Evolutionary conservation across 37 sponge, comb jelly and placozoan species (phyloP).

Genomic region (Corticium candelabrum): DNA sequence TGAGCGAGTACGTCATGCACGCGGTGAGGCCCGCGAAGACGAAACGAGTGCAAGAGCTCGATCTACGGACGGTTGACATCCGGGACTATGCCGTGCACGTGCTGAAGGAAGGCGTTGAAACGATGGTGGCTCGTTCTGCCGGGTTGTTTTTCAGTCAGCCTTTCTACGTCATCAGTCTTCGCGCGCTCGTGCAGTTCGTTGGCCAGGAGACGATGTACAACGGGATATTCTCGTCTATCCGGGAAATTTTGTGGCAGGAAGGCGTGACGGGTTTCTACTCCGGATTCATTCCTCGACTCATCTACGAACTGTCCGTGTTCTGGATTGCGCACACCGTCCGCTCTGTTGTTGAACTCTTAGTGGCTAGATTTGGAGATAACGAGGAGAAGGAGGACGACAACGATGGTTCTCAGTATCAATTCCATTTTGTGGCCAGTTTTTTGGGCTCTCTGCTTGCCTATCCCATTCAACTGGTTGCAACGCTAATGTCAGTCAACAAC

Average conservation of each 20-base stretch:
- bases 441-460: background rate
- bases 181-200: constrained; percentile 42
- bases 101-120: background rate
- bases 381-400: background rate
- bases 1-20: background rate
- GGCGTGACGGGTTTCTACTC: constrained; percentile 39
- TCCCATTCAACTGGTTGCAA: background rate
- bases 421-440: background rate
- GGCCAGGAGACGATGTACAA: constrained; percentile 35
- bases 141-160: constrained; percentile 25
- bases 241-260: constrained; percentile 30
- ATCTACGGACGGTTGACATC: background rate
- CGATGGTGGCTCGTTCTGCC: background rate
- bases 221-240: background rate
- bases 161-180: constrained; percentile 25
- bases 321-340: background rate
- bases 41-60: background rate
- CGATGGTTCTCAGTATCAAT: background rate
- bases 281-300: constrained; percentile 34
- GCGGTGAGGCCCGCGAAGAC: background rate
- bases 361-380: background rate
- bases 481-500: background rate
- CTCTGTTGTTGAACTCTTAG: background rate
- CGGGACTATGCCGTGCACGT: background rate
- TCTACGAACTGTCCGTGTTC: constrained; percentile 1